phyloP scores from a whole-genome alignment of 2,113 vertebrate species.

The Ageneiosus marmoratus region DNA sequence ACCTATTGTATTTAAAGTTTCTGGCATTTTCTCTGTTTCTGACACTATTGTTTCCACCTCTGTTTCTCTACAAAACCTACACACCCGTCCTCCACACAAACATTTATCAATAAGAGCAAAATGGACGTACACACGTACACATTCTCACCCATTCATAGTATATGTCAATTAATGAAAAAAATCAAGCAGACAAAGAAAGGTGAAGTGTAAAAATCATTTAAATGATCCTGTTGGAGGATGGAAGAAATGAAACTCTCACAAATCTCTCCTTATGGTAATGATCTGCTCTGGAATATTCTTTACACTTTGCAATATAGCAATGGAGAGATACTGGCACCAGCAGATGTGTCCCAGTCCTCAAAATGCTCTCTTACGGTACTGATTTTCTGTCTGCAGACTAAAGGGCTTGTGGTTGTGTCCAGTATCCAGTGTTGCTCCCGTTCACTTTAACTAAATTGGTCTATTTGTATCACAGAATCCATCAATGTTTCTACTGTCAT shows the following conservation, averaged over 20 bases:
- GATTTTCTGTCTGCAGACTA: neutral
- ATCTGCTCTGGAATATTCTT: slow-evolving; percentile 63
- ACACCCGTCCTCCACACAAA: slow-evolving; percentile 49
- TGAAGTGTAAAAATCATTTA: slow-evolving; percentile 62
- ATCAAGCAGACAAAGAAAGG: slow-evolving; percentile 51
- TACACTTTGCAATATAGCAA: slow-evolving; percentile 68
- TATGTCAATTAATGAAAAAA: slow-evolving; percentile 38
- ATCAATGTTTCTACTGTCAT: neutral
- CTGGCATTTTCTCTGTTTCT: slow-evolving; percentile 34
- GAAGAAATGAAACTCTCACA: slow-evolving; percentile 50
- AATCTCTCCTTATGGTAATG: slow-evolving; percentile 25
- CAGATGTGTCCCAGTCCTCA: slow-evolving; percentile 24
- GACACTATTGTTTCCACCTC: slow-evolving; percentile 36
- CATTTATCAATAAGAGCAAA: slow-evolving; percentile 43
- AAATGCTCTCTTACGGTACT: neutral
- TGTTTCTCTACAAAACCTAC: slow-evolving; percentile 50
- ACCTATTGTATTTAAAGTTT: slow-evolving; percentile 38
- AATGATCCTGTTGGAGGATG: slow-evolving; percentile 53
- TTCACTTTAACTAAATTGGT: slow-evolving; percentile 3
- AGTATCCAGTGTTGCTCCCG: neutral
- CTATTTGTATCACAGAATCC: neutral
- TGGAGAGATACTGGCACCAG: slow-evolving; percentile 38
- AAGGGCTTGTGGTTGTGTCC: slow-evolving; percentile 18
- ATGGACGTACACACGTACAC: slow-evolving; percentile 33
- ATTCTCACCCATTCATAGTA: slow-evolving; percentile 35